A percentile compares a stretch with the other conserved stretches of the same genome.
Conservation (phyloP, 92 coral and sea anemone genomes). For the Heliopora coerulea region DNA sequence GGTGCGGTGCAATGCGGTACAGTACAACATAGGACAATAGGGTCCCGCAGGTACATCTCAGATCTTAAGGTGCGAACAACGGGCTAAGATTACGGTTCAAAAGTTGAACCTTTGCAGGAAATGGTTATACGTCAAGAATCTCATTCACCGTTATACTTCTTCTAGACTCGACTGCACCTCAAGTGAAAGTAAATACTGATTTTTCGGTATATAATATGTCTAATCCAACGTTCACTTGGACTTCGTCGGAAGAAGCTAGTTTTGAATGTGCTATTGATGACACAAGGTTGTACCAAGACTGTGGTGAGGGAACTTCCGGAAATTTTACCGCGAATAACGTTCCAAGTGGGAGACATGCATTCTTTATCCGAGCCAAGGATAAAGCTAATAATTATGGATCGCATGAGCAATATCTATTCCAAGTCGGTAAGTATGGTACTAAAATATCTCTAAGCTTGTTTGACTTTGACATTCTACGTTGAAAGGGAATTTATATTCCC, state of each 20-base stretch:
- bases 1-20: no score
- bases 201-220: background rate
- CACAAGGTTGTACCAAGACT: constrained; percentile 6
- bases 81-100: no score
- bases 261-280: constrained; percentile 31
- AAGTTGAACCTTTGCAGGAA: no score
- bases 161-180: constrained; percentile 10
- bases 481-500: no score
- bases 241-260: constrained; percentile 17
- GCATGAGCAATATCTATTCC: background rate
- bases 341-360: constrained; percentile 11
- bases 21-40: no score
- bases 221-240: constrained; percentile 15
- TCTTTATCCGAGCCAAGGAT: constrained; percentile 27
- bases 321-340: constrained; percentile 14
- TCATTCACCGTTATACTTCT: background rate
- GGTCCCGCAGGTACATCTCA: no score
- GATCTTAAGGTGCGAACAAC: no score
- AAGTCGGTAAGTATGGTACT: constrained; percentile 12
- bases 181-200: background rate
- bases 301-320: constrained; percentile 15
- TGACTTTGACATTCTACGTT: no score
- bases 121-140: no score
- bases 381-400: constrained; percentile 13
- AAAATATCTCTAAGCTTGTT: no score